phyloP scores from a whole-genome alignment of 2,113 vertebrate species.

The Hyperoodon ampullatus region DNA sequence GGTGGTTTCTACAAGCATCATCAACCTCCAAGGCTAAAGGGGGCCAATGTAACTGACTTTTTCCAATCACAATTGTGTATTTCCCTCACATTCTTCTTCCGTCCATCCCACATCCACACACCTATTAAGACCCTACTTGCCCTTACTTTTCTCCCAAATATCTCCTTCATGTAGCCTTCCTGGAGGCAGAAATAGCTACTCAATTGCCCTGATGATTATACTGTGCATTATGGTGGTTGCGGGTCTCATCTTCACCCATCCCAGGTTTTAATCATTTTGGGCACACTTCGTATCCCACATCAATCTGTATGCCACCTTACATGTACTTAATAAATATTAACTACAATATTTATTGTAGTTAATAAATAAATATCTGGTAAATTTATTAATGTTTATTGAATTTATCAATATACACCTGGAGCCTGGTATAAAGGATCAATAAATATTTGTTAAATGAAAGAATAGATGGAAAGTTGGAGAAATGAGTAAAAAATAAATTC shows the following conservation, averaged over 20 bases:
- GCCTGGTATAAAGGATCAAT: neutral
- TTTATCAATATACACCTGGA: neutral
- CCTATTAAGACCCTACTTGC: neutral
- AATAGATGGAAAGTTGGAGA: neutral
- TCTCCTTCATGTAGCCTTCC: neutral
- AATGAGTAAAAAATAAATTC: neutral
- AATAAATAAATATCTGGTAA: neutral
- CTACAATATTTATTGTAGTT: too few relatives aligned
- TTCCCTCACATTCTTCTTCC: neutral
- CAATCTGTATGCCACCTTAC: neutral
- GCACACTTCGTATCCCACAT: neutral
- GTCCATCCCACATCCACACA: neutral
- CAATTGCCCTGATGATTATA: neutral
- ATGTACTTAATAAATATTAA: neutral
- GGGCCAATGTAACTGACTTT: neutral
- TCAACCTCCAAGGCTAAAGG: neutral
- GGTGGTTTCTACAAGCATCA: neutral
- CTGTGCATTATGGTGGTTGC: neutral
- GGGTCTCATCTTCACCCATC: neutral
- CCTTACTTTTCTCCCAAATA: neutral
- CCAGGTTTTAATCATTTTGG: neutral
- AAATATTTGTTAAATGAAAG: conserved; percentile 1
- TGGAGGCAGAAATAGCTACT: neutral
- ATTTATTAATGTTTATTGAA: neutral
- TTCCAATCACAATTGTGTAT: neutral